A percentile compares a stretch with the other conserved stretches of the same genome.
These are phyloP conservation scores for Fistularia tabacaria DNA, from an alignment of 2,797 vertebrate genomes.

Conservation along the genomic window DNA sequence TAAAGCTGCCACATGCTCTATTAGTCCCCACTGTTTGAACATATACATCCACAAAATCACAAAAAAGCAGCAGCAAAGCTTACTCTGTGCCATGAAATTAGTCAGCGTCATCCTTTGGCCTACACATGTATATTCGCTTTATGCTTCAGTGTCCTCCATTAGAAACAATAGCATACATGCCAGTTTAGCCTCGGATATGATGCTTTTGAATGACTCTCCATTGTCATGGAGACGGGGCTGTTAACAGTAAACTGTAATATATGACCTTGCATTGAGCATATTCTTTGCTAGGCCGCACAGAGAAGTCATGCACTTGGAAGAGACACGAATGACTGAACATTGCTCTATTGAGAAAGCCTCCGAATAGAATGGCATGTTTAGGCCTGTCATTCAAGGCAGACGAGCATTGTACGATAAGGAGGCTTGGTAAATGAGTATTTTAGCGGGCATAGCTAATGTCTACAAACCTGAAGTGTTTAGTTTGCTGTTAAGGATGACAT, in stretches of 20 bases:
- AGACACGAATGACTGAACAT: slow-evolving; percentile 68
- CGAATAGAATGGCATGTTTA: slow-evolving; percentile 66
- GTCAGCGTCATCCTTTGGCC: slow-evolving; percentile 53
- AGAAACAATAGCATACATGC: slow-evolving; percentile 39
- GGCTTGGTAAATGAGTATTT: slow-evolving; percentile 55
- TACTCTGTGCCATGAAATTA: slow-evolving; percentile 63
- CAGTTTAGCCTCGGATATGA: slow-evolving; percentile 47
- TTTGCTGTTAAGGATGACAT: slow-evolving; percentile 74
- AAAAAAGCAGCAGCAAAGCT: slow-evolving; percentile 28
- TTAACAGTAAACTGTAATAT: slow-evolving; percentile 66
- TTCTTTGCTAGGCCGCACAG: slow-evolving; percentile 59
- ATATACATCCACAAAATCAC: slow-evolving; percentile 66
- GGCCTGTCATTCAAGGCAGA: slow-evolving; percentile 64
- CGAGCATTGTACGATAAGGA: slow-evolving; percentile 47
- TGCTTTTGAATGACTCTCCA: slow-evolving; percentile 44
- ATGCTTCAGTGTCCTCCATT: slow-evolving; percentile 25
- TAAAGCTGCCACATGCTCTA: slow-evolving; percentile 73
- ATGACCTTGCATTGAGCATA: slow-evolving; percentile 58
- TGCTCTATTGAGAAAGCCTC: slow-evolving; percentile 61
- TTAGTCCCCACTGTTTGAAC: slow-evolving; percentile 66
- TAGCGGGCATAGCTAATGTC: slow-evolving; percentile 64
- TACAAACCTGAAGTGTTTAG: slow-evolving; percentile 65
- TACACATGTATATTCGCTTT: slow-evolving; percentile 55
- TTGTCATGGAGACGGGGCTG: slow-evolving; percentile 51
- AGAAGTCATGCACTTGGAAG: slow-evolving; percentile 40